Conservation (phyloP, 2,888 invertebrate genomes). For the Marasmarcha lunaedactyla region DNA sequence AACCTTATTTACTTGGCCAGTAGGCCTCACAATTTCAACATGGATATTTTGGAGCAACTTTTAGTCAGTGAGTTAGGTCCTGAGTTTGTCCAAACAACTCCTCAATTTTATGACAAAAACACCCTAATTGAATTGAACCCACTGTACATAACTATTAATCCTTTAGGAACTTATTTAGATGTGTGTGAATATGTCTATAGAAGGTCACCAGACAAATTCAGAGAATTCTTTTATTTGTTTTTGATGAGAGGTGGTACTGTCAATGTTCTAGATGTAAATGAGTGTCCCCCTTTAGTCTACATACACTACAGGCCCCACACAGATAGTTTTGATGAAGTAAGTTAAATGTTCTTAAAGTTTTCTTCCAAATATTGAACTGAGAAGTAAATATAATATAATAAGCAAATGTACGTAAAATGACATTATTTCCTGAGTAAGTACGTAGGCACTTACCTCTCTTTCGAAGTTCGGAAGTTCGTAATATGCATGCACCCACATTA, state of each 20-base stretch:
- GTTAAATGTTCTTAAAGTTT: too few species aligned
- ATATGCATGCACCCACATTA: too few species aligned
- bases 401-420: too few species aligned
- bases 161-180: slow-evolving; percentile 47
- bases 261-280: slow-evolving; percentile 38
- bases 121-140: slow-evolving; percentile 37
- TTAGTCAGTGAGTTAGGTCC: slow-evolving; percentile 45
- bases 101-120: slow-evolving; percentile 11
- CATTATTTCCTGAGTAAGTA: too few species aligned
- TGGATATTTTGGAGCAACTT: slow-evolving; percentile 44
- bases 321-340: slow-evolving; percentile 45
- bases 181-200: slow-evolving; percentile 54
- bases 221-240: slow-evolving; percentile 45
- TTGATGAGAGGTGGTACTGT: slow-evolving; percentile 48
- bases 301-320: slow-evolving; percentile 41
- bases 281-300: slow-evolving; percentile 58
- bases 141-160: slow-evolving; percentile 30
- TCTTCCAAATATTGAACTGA: too few species aligned
- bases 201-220: slow-evolving; percentile 37
- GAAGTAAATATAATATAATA: too few species aligned
- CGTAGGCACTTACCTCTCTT: too few species aligned
- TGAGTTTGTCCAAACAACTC: slow-evolving; percentile 44
- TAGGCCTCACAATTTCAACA: slow-evolving; percentile 52
- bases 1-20: slow-evolving; percentile 46
- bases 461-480: too few species aligned